These are phyloP conservation scores for Agonopterix alstromeriana DNA, from an alignment of 2,888 invertebrate species.

Conservation along the genomic window DNA sequence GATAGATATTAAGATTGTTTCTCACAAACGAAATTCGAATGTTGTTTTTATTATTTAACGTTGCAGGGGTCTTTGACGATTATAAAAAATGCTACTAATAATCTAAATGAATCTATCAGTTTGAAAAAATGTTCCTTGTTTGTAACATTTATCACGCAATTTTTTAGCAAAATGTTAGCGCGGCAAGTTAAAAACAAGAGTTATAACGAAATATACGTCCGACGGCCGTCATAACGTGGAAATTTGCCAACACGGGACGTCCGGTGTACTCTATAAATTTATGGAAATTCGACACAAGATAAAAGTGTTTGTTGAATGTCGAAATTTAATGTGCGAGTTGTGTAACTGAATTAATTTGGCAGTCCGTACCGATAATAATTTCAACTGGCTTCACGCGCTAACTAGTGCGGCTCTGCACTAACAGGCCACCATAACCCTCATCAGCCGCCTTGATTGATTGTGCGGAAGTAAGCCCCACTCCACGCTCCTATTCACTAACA, in stretches of 20 bases:
- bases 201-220: constrained; percentile 33
- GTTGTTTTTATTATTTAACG: no score
- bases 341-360: constrained; percentile 39
- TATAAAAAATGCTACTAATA: no score
- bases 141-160: constrained; percentile 5
- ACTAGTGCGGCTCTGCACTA: constrained; percentile 43
- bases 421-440: constrained; percentile 44
- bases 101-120: no score
- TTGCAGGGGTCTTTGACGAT: no score
- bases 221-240: constrained; percentile 38
- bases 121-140: no score
- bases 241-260: constrained; percentile 51
- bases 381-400: constrained; percentile 40
- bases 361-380: constrained; percentile 36
- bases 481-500: constrained; percentile 26
- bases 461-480: constrained; percentile 56
- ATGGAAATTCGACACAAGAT: constrained; percentile 56
- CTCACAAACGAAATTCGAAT: no score
- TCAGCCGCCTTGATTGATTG: constrained; percentile 63
- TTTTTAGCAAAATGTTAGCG: constrained; percentile 4
- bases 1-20: no score
- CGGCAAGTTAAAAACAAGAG: constrained; percentile 22
- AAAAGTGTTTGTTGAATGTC: constrained; percentile 49
- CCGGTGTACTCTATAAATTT: constrained; percentile 53
- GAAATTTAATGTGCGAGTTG: constrained; percentile 38